Evolutionary conservation across 2,797 vertebrate genomes (phyloP).

Genomic region (Hydrocynus forskahlii): DNA sequence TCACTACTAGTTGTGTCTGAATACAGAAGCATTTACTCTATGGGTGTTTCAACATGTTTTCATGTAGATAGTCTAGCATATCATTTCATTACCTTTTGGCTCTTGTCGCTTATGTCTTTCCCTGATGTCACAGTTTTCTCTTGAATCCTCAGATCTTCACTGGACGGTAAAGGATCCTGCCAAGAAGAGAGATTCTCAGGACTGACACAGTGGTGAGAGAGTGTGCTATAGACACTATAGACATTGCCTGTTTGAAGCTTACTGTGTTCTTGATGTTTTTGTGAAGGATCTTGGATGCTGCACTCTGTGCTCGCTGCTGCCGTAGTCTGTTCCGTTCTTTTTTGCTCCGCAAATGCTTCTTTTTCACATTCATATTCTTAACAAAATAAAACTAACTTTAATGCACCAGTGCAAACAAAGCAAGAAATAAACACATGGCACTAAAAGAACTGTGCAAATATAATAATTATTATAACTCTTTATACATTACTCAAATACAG

Average conservation of each 20-base stretch:
- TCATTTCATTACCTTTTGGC: conserved; percentile 64
- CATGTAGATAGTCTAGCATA: background rate
- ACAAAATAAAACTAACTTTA: conserved; percentile 24
- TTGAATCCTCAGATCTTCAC: conserved; percentile 47
- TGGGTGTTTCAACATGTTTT: background rate
- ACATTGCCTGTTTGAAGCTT: conserved; percentile 7
- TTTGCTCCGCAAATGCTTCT: conserved; percentile 74
- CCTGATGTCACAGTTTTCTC: conserved; percentile 49
- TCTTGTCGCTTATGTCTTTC: conserved; percentile 57
- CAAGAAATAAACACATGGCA: background rate
- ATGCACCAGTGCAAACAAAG: background rate
- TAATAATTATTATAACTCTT: background rate
- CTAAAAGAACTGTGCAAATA: background rate
- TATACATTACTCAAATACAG: conserved; percentile 40
- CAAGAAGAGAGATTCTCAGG: conserved; percentile 24
- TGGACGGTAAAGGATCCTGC: conserved; percentile 60
- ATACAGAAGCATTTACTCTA: conserved; percentile 12
- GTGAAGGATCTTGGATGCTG: conserved; percentile 49
- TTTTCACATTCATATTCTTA: conserved; percentile 68
- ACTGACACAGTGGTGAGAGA: background rate
- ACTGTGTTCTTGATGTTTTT: conserved; percentile 49
- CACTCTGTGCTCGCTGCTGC: conserved; percentile 53
- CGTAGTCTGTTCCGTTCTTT: conserved; percentile 77
- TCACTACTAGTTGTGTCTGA: conserved; percentile 47
- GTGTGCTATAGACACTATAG: background rate